A percentile compares a stretch with the other conserved stretches of the same genome.
These are phyloP conservation scores for Spinibarbus caldwelli DNA, from an alignment of 2,797 vertebrate species.

Conservation along the genomic window DNA sequence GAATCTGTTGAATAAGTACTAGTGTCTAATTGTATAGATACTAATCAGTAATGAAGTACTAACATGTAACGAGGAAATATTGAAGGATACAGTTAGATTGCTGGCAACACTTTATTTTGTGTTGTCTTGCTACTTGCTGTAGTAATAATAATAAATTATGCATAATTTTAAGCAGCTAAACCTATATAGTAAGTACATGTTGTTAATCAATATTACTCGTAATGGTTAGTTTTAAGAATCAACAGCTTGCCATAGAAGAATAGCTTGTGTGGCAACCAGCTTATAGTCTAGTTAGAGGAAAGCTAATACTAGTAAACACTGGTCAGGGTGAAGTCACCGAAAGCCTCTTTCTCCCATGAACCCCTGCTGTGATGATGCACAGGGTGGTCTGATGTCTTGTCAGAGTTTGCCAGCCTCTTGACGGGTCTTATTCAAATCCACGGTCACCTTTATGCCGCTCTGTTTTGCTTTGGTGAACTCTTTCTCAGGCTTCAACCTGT, in stretches of 20 bases:
- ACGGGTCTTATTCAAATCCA: neutral
- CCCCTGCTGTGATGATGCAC: slow-evolving; percentile 15
- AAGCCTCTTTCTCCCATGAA: neutral
- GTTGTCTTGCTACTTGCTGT: neutral
- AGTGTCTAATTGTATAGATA: neutral
- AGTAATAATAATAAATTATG: neutral
- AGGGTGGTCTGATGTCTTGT: slow-evolving; percentile 1
- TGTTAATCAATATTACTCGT: neutral
- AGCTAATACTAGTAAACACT: neutral
- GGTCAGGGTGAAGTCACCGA: neutral
- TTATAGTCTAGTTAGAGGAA: neutral
- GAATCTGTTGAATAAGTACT: neutral
- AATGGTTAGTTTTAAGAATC: neutral
- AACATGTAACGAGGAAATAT: neutral
- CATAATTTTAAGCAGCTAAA: neutral
- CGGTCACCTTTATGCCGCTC: neutral
- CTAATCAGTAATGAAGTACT: neutral
- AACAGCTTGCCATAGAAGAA: neutral
- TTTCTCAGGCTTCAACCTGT: slow-evolving; percentile 12
- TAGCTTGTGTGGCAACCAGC: neutral
- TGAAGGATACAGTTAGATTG: neutral
- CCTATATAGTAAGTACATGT: neutral
- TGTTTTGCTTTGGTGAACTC: slow-evolving; percentile 7
- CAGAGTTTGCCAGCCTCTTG: neutral
- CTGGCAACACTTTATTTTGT: neutral